These are phyloP conservation scores for Microtus oregoni DNA, from an alignment of 2,113 vertebrate species.

Conservation along the genomic window DNA sequence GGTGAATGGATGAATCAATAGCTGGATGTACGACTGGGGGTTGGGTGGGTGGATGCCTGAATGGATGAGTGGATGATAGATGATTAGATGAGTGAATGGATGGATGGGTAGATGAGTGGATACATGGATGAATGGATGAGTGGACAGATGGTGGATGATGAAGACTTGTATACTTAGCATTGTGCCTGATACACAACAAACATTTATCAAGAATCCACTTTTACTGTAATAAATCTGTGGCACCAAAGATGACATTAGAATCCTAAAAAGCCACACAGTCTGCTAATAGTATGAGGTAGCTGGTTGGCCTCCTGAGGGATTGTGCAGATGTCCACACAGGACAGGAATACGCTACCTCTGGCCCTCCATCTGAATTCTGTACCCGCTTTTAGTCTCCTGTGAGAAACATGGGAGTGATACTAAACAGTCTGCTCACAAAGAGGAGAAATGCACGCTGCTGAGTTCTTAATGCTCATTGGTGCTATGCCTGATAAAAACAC, in stretches of 20 bases:
- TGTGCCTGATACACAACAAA: neutral
- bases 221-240: neutral
- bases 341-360: rapidly evolving
- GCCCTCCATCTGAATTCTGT: neutral
- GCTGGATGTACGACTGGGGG: neutral
- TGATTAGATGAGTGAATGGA: no score
- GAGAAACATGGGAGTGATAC: neutral
- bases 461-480: neutral
- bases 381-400: neutral
- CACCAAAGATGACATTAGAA: neutral
- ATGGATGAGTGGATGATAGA: neutral
- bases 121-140: neutral
- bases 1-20: neutral
- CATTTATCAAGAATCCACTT: neutral
- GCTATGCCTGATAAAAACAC: conserved; percentile 33
- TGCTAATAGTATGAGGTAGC: neutral
- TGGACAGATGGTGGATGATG: neutral
- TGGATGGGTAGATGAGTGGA: no score
- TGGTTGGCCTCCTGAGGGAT: neutral
- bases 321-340: neutral
- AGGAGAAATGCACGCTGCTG: neutral
- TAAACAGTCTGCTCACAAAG: neutral
- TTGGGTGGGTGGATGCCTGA: neutral
- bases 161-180: neutral
- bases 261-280: neutral